A percentile compares a stretch with the other conserved stretches of the same genome.
Conservation (phyloP, 2,888 invertebrate genomes). For the Leptarthrus brevirostris region DNA sequence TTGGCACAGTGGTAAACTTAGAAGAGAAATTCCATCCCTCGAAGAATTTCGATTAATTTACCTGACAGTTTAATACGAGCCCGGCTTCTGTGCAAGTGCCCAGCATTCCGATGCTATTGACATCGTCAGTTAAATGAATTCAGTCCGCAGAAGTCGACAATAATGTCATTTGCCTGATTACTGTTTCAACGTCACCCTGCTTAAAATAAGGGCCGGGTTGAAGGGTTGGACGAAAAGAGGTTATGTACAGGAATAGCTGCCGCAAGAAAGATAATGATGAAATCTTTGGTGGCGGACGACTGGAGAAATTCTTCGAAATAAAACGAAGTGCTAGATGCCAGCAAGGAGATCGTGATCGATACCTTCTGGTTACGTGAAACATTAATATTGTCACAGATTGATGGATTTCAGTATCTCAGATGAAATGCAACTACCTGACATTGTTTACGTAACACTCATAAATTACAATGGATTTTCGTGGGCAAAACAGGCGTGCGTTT, state of each 20-base stretch:
- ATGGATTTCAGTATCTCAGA: background rate
- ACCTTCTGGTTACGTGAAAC: conserved; percentile 17
- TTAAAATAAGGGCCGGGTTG: background rate
- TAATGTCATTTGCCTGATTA: conserved; percentile 3
- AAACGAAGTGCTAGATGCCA: conserved; percentile 27
- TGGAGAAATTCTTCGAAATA: conserved; percentile 31
- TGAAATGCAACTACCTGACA: conserved; percentile 14
- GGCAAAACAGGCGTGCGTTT: no score
- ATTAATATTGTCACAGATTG: conserved; percentile 48
- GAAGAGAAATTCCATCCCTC: background rate
- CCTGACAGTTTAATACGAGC: conserved; percentile 27
- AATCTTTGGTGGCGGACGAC: background rate
- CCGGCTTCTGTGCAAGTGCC: conserved; percentile 15
- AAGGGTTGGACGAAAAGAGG: background rate
- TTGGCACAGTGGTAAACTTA: no score
- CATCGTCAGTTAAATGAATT: conserved; percentile 4
- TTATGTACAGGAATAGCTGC: background rate
- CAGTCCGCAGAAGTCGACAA: conserved; percentile 13
- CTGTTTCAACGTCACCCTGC: background rate
- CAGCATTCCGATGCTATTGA: conserved; percentile 21
- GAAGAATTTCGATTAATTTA: conserved; percentile 29
- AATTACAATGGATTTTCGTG: conserved; percentile 24
- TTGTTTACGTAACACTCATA: conserved; percentile 11
- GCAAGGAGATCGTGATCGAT: conserved; percentile 46
- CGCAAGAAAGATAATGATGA: conserved; percentile 14